A percentile compares a stretch with the other conserved stretches of the same genome.
Conservation (phyloP, 2,113 vertebrate genomes). For the Ascaphus truei region DNA sequence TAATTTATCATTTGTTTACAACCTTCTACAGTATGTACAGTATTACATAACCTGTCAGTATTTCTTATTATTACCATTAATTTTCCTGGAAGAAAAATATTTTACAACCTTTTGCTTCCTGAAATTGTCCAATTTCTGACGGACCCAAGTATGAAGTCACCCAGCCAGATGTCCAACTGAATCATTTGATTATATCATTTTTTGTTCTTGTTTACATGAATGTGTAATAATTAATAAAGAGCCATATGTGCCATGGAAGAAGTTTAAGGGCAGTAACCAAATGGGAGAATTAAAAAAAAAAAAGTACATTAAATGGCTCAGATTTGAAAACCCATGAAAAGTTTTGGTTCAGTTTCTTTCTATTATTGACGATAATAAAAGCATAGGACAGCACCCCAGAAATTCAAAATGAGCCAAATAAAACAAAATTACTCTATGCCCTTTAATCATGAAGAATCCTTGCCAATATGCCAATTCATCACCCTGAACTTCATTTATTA, state of each 20-base stretch:
- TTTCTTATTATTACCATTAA: too few relatives aligned
- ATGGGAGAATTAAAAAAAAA: neutral
- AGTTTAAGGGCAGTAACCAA: neutral
- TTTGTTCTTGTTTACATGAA: neutral
- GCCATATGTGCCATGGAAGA: neutral
- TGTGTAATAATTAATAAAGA: neutral
- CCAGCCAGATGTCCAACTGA: neutral
- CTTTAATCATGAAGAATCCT: slow-evolving; percentile 24
- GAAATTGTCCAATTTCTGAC: neutral
- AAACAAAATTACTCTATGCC: slow-evolving; percentile 28
- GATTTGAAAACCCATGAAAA: neutral
- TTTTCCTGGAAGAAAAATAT: too few relatives aligned
- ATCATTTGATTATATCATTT: neutral
- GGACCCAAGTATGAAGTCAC: neutral
- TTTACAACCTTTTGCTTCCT: neutral
- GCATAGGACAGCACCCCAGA: neutral
- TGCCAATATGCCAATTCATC: slow-evolving; percentile 32
- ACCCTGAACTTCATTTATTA: slow-evolving; percentile 24
- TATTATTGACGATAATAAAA: neutral
- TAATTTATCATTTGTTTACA: too few relatives aligned
- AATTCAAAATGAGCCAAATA: neutral
- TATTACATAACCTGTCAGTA: too few relatives aligned
- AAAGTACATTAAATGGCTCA: too few relatives aligned
- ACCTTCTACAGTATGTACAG: too few relatives aligned
- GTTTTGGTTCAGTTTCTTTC: neutral